Percentiles rank a stretch among this genome's conserved stretches.
phyloP scores from a whole-genome alignment of 2,113 vertebrate genomes.

The Benitochromis conjunctus region DNA sequence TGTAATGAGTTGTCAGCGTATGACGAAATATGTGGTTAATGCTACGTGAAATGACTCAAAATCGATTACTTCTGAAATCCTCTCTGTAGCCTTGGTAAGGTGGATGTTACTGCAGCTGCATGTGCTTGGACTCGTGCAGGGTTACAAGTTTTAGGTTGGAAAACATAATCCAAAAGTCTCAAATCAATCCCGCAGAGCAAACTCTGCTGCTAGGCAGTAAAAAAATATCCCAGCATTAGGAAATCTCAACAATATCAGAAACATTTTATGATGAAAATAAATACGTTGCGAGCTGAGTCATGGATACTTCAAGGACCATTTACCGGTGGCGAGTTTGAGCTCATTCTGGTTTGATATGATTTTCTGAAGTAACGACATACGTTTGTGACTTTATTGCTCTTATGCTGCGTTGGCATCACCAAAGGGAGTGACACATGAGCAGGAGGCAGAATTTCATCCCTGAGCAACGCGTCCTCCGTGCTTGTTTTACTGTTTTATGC shows the following conservation, averaged over 20 bases:
- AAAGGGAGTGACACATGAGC: not conserved
- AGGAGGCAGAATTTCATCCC: not conserved
- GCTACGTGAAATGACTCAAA: not conserved
- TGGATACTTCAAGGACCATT: not conserved
- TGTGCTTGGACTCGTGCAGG: not conserved
- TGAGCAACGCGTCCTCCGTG: not conserved
- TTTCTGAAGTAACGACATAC: not conserved
- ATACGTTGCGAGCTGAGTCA: not conserved
- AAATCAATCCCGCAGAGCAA: not conserved
- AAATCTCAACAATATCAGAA: not conserved
- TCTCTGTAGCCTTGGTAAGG: not conserved
- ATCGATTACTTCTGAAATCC: not conserved
- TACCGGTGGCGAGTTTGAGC: not conserved
- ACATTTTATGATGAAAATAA: not conserved
- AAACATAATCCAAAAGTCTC: not conserved
- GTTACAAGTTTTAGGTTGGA: not conserved
- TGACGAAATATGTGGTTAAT: slow-evolving; percentile 7
- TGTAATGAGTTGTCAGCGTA: not conserved
- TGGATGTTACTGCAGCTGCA: not conserved
- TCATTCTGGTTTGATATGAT: not conserved
- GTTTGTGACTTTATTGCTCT: not conserved
- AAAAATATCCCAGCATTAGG: not conserved
- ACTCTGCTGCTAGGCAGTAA: not conserved
- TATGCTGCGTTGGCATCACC: not conserved
- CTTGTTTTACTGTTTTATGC: not conserved